A percentile compares a stretch with the other conserved stretches of the same genome.
phyloP scores from a whole-genome alignment of 2,797 vertebrate genomes.

The Takifugu ocellatus region DNA sequence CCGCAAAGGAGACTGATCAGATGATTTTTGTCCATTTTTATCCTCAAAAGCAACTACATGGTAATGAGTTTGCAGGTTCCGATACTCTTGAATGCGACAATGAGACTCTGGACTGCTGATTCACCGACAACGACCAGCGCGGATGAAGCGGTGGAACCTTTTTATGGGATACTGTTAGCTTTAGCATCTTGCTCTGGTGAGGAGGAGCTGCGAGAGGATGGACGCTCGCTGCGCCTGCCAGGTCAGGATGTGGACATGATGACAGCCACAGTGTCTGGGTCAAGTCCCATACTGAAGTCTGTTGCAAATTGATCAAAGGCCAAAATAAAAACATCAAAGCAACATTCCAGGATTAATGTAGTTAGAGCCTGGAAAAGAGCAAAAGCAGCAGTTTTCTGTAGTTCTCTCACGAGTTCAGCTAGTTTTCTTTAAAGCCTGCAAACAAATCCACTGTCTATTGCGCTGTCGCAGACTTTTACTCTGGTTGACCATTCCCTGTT shows the following conservation, averaged over 20 bases:
- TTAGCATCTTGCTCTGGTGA: no score
- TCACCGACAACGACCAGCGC: constrained; percentile 44
- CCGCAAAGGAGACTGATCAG: no score
- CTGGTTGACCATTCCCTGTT: no score
- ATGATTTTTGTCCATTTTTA: constrained; percentile 19
- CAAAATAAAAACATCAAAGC: not conserved
- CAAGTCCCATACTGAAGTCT: constrained; percentile 27
- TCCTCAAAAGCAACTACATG: constrained; percentile 13
- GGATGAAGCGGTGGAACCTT: constrained; percentile 39
- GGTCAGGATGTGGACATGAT: constrained; percentile 32
- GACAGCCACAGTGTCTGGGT: constrained; percentile 4
- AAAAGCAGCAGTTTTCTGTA: constrained; percentile 1
- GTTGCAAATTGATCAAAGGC: constrained; percentile 13
- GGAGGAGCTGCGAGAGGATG: constrained; percentile 15
- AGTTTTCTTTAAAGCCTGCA: constrained; percentile 3
- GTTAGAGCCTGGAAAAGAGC: not conserved
- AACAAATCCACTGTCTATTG: no score
- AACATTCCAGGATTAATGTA: no score
- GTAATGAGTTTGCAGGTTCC: constrained; percentile 31
- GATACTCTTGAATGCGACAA: constrained; percentile 44
- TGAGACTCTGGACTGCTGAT: constrained; percentile 19
- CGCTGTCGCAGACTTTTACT: no score
- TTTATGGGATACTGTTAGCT: constrained; percentile 20
- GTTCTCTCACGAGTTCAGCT: constrained; percentile 6
- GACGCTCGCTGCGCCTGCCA: constrained; percentile 39